phyloP scores from a whole-genome alignment of 2,888 invertebrate genomes.

The Mythimna vitellina region DNA sequence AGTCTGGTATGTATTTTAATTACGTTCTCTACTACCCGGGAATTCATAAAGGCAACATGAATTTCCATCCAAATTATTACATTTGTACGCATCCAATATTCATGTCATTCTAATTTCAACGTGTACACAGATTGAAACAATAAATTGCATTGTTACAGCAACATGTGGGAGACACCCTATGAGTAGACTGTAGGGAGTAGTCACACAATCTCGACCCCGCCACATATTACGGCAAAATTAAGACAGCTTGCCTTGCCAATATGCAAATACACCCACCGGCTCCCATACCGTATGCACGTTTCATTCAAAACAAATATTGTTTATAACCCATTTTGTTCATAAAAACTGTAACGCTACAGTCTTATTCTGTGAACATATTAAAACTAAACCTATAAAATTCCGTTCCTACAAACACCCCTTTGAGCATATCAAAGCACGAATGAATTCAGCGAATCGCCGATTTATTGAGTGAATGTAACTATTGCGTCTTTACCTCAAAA shows the following conservation, averaged over 20 bases:
- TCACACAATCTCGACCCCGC: constrained; percentile 71
- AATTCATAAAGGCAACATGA: constrained; percentile 51
- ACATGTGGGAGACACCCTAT: constrained; percentile 79
- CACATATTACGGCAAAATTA: constrained; percentile 86
- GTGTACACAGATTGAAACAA: constrained; percentile 80
- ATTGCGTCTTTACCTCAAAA: constrained; percentile 76
- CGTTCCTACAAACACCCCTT: constrained; percentile 32
- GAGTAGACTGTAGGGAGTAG: constrained; percentile 47
- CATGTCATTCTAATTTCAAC: constrained; percentile 77
- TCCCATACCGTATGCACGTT: constrained; percentile 59
- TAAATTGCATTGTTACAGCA: constrained; percentile 85
- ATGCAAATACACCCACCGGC: constrained; percentile 81
- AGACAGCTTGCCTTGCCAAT: constrained; percentile 87
- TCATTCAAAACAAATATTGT: constrained; percentile 54
- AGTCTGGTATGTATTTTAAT: constrained; percentile 43
- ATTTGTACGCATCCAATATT: constrained; percentile 72
- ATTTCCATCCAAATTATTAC: constrained; percentile 61
- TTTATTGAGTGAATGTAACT: constrained; percentile 69
- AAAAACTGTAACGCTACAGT: constrained; percentile 32
- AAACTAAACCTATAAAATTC: constrained; percentile 17
- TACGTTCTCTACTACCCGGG: constrained; percentile 35
- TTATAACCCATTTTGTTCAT: constrained; percentile 32
- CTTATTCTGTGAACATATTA: constrained; percentile 18
- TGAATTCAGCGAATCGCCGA: constrained; percentile 48
- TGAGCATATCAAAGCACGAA: constrained; percentile 51